A percentile compares a stretch with the other conserved stretches of the same genome.
These are phyloP conservation scores for Drosophila sechellia DNA, from an alignment of 1,140 invertebrate genomes.

Conservation along the genomic window DNA sequence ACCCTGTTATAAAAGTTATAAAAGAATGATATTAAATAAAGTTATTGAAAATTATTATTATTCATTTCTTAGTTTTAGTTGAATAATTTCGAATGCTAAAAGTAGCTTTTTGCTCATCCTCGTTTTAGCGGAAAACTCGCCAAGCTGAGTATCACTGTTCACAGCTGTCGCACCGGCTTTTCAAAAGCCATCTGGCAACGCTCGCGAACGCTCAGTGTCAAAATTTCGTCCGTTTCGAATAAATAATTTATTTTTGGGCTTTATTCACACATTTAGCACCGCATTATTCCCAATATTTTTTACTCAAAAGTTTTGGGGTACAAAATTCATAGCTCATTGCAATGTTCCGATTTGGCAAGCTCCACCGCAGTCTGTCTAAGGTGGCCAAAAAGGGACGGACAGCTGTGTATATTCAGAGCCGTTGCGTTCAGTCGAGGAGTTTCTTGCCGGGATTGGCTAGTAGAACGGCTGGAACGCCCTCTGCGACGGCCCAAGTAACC, in stretches of 20 bases:
- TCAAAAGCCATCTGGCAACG: conserved; percentile 24
- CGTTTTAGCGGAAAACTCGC: not conserved
- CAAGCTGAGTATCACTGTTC: conserved; percentile 3
- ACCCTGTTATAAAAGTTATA: too few relatives aligned
- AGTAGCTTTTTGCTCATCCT: not conserved
- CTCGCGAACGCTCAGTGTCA: conserved; percentile 13
- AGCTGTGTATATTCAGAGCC: conserved; percentile 1
- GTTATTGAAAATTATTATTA: too few relatives aligned
- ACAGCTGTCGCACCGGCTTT: conserved; percentile 17
- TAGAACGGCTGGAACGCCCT: not conserved
- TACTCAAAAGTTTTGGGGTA: conserved; percentile 5
- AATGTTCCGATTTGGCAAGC: conserved; percentile 58
- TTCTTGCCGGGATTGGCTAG: not conserved
- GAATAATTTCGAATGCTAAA: not conserved
- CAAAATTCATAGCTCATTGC: conserved; percentile 52
- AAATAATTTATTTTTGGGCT: conserved; percentile 17
- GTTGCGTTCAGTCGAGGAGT: conserved; percentile 4
- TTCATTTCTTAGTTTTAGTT: too few relatives aligned
- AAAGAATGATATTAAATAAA: too few relatives aligned
- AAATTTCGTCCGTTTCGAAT: conserved; percentile 24
- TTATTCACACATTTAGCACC: not conserved
- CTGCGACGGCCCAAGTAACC: conserved; percentile 17
- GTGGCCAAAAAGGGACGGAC: conserved; percentile 6
- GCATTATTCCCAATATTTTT: conserved; percentile 5
- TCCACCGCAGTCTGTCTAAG: conserved; percentile 2